Conservation (phyloP, 2,888 invertebrate species). For the Ferdinandea cuprea region DNA sequence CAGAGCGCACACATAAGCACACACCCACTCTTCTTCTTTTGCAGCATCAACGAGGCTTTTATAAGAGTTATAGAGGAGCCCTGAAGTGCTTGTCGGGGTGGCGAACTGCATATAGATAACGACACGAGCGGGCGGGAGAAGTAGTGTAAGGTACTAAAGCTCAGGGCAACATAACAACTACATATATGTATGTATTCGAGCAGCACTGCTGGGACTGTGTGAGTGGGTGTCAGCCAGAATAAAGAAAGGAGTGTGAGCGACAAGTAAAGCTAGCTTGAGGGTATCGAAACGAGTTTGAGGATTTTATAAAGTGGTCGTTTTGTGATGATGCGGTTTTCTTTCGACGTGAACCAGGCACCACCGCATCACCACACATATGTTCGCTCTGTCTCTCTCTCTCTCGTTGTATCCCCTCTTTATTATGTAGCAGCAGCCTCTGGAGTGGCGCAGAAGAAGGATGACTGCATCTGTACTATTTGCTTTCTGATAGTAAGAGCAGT, state of each 20-base stretch:
- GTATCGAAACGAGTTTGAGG: constrained; percentile 72
- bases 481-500: constrained; percentile 73
- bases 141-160: constrained; percentile 49
- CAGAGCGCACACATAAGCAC: constrained; percentile 25
- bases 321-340: constrained; percentile 74
- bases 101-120: constrained; percentile 37
- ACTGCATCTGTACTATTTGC: constrained; percentile 68
- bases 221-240: constrained; percentile 43
- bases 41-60: constrained; percentile 17
- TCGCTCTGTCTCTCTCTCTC: background rate
- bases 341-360: constrained; percentile 65
- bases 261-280: constrained; percentile 54
- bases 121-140: constrained; percentile 30
- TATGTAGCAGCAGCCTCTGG: constrained; percentile 3
- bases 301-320: constrained; percentile 74
- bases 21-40: constrained; percentile 14
- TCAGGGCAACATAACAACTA: constrained; percentile 68
- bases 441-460: background rate
- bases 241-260: background rate
- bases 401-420: constrained; percentile 1
- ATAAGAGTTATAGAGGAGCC: constrained; percentile 12
- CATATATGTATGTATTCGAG: constrained; percentile 68
- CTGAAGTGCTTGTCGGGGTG: background rate
- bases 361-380: constrained; percentile 45
- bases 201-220: constrained; percentile 32